phyloP scores from a whole-genome alignment of 2,888 invertebrate genomes.

The Dicyrtoma fusca region DNA sequence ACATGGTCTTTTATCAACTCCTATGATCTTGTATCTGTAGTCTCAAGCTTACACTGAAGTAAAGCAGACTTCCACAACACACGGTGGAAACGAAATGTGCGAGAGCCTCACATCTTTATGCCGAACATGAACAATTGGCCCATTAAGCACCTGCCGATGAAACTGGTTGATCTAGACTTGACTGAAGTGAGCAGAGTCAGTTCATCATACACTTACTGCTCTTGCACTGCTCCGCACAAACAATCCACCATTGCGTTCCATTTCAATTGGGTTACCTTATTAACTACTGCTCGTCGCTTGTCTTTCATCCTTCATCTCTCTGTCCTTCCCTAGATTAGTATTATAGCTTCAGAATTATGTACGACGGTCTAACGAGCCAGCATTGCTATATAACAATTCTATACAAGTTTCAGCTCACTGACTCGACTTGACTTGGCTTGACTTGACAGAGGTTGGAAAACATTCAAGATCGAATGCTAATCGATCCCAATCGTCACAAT shows the following conservation, averaged over 20 bases:
- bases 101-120: too few species aligned
- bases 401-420: background rate
- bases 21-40: too few species aligned
- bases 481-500: conserved; percentile 17
- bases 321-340: background rate
- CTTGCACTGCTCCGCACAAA: too few species aligned
- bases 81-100: too few species aligned
- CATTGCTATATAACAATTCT: too few species aligned
- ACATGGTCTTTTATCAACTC: too few species aligned
- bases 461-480: conserved; percentile 15
- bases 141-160: conserved; percentile 28
- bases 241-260: background rate
- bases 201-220: background rate
- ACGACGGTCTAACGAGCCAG: too few species aligned
- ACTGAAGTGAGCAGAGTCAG: conserved; percentile 17
- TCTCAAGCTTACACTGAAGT: too few species aligned
- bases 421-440: background rate
- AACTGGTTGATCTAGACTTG: conserved; percentile 39
- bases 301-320: background rate
- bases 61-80: too few species aligned
- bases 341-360: too few species aligned
- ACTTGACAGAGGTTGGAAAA: background rate
- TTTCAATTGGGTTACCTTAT: conserved; percentile 37
- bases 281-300: conserved; percentile 24
- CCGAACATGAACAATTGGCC: conserved; percentile 16